Conservation (phyloP, 2,797 vertebrate genomes). For the Gymnopithys bicolor region DNA sequence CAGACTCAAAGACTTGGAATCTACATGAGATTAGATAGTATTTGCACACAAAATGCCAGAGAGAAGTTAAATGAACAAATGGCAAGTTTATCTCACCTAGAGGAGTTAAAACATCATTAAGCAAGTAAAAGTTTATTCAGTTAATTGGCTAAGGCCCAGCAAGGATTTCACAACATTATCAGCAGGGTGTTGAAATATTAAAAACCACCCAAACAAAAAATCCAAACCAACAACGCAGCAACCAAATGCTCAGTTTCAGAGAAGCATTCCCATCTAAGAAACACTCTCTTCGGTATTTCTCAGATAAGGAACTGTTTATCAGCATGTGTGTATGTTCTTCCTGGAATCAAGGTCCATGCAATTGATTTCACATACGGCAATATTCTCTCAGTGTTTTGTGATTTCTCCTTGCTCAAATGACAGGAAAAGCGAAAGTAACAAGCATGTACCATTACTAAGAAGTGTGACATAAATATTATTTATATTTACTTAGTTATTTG, state of each 20-base stretch:
- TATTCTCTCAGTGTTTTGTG: not conserved
- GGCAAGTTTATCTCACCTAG: not conserved
- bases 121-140: constrained; percentile 33
- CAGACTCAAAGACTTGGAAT: not conserved
- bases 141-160: constrained; percentile 42
- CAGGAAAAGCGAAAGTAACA: not conserved
- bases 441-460: not conserved
- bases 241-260: constrained; percentile 7
- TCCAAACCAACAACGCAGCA: not conserved
- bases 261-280: constrained; percentile 4
- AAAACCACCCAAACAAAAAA: not conserved
- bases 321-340: not conserved
- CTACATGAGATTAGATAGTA: not conserved
- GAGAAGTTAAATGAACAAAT: constrained; percentile 14
- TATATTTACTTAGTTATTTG: not conserved
- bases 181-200: constrained; percentile 39
- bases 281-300: not conserved
- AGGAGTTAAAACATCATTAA: constrained; percentile 52
- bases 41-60: not conserved
- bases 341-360: constrained; percentile 2
- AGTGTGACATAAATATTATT: not conserved
- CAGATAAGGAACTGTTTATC: constrained; percentile 47
- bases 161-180: constrained; percentile 58
- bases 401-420: not conserved
- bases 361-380: not conserved